phyloP scores from a whole-genome alignment of 2,888 invertebrate genomes.

The Ischnus inquisitorius region DNA sequence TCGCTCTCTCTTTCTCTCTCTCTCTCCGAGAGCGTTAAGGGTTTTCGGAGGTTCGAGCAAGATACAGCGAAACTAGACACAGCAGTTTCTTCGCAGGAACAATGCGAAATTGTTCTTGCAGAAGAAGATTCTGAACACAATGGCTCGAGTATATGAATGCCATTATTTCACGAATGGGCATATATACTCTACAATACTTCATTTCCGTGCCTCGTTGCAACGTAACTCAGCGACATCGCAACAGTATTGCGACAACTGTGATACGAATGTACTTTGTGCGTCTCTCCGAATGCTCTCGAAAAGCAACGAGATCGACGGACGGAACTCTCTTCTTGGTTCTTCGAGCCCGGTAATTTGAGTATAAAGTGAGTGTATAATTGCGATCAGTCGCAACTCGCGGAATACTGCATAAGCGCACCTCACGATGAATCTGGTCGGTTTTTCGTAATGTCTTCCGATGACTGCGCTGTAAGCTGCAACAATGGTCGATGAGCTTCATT shows the following conservation, averaged over 20 bases:
- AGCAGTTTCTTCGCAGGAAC: not conserved
- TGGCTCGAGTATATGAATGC: not conserved
- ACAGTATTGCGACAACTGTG: not conserved
- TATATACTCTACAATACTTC: conserved; percentile 9
- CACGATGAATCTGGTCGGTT: not conserved
- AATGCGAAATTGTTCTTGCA: conserved; percentile 23
- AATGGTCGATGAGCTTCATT: not conserved
- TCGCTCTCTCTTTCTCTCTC: not conserved
- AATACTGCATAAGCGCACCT: not conserved
- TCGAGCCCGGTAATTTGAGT: not conserved
- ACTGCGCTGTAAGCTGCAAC: not conserved
- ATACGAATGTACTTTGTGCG: not conserved
- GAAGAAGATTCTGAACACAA: conserved; percentile 31
- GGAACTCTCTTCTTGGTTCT: not conserved
- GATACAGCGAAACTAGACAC: conserved; percentile 13
- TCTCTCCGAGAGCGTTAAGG: not conserved
- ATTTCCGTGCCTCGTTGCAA: not conserved
- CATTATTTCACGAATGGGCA: conserved; percentile 15
- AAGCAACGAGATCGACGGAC: not conserved
- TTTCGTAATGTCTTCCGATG: not conserved
- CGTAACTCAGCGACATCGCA: not conserved
- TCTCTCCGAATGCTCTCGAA: not conserved
- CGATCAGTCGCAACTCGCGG: no score
- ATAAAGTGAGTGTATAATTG: not conserved
- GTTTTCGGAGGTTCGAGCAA: conserved; percentile 14